phyloP scores from a whole-genome alignment of 2,113 vertebrate genomes.

The Drymodes brunneopygia region DNA sequence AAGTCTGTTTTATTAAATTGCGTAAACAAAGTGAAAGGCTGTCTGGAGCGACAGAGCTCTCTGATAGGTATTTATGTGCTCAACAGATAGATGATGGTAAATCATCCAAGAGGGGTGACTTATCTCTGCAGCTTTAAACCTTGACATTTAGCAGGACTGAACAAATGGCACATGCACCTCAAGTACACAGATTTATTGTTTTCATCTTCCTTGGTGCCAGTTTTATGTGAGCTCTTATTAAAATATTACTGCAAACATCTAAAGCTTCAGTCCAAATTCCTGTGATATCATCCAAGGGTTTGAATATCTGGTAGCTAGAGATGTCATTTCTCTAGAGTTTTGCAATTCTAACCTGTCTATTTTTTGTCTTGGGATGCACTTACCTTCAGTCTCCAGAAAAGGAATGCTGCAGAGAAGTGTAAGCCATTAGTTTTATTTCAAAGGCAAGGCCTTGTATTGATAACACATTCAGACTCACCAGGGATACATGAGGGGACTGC shows the following conservation, averaged over 20 bases:
- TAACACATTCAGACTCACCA: not conserved
- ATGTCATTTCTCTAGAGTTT: not conserved
- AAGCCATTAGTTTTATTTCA: not conserved
- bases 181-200: not conserved
- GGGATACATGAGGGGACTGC: not conserved
- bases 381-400: not conserved
- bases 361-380: not conserved
- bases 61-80: not conserved
- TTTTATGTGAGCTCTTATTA: not conserved
- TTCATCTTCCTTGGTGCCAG: not conserved
- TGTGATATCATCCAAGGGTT: not conserved
- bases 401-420: not conserved
- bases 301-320: not conserved
- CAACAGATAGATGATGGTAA: not conserved
- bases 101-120: not conserved
- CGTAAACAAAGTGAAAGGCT: not conserved
- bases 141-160: not conserved
- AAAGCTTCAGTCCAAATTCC: not conserved
- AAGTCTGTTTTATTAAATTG: not conserved
- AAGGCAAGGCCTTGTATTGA: not conserved
- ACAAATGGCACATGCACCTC: not conserved
- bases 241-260: not conserved
- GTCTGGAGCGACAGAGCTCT: accelerated
- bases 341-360: not conserved
- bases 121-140: not conserved